Base-by-base conservation (phyloP, 2,888 invertebrate species). In the Aradus depressus region DNA sequence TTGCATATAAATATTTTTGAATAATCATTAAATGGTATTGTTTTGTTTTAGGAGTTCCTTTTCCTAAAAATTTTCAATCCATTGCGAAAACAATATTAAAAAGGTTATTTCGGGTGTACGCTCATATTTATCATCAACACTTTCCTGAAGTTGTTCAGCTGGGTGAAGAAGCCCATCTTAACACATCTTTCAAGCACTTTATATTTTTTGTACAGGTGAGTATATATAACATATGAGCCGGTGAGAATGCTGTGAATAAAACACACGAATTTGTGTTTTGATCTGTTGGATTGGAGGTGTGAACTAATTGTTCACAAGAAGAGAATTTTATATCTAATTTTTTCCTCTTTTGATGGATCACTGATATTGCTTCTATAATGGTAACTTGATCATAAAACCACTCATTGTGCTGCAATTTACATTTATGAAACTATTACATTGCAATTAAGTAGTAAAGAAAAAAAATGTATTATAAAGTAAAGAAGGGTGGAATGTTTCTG, bases 161-260 rank as follows among this genome's bases (percentile, higher is more conserved):
- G 52, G 92, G 93, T 48, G 97, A 98, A 71, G 97, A 97, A 70
- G 96, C 97, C 49, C 98, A 98, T 70, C 80, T 98, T 62, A 98
- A 98, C 72, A 98, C 98, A 55, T 95, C 95, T 62, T 98, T 98
- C 75, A 98, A 98, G 68, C 98, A 98, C 75, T 98, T 98, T 70
- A 96, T 98, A 67, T 96, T 93, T 73, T 93, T 93, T 67, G 91
- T 92, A 57, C 88, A 89, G 76, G 89, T 82, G 64, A 62, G 14
- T 10, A 25, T 44, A 19, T 32, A 19, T 10, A 21, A 21, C 0
- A 23, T 25, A n/a, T 4, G 4, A 1, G 14, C 25, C n/a, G 31
- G 12, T 31, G 31, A 31, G 31, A 8, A 10, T 31, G 31, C 10
- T 8, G 8, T 31, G 38, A 16, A 14, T 12, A 37, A 42, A n/a